phyloP scores from a whole-genome alignment of 2,113 vertebrate genomes.

The Vulpes ferrilata region DNA sequence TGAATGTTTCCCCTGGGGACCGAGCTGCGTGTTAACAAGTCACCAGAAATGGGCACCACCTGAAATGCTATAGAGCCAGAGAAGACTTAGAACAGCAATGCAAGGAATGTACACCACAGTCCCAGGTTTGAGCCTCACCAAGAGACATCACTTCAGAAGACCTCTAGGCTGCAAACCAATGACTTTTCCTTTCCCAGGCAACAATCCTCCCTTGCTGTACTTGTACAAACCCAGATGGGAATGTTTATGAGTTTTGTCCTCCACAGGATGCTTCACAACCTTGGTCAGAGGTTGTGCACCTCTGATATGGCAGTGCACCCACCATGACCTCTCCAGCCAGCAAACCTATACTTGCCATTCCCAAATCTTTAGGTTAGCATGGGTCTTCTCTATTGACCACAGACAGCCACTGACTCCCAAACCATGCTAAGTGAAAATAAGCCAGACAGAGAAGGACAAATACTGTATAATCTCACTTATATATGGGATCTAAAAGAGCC shows the following conservation, averaged over 20 bases:
- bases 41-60: not conserved
- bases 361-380: rapidly evolving
- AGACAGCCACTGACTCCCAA: not conserved
- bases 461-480: not conserved
- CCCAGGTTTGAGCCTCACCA: not conserved
- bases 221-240: not conserved
- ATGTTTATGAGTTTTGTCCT: constrained; percentile 92
- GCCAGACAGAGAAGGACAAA: not conserved
- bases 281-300: constrained; percentile 88
- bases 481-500: not conserved
- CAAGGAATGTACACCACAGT: not conserved
- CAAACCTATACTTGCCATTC: constrained; percentile 90
- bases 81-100: not conserved
- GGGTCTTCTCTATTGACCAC: too few species aligned
- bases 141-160: not conserved
- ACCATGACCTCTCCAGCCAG: constrained; percentile 94
- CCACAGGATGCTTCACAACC: constrained; percentile 94
- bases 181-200: not conserved
- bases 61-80: not conserved
- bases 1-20: not conserved
- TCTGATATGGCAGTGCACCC: constrained; percentile 90
- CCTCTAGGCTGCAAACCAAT: not conserved
- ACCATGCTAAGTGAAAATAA: not conserved
- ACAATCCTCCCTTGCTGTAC: not conserved
- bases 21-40: not conserved